phyloP scores from a whole-genome alignment of 2,113 vertebrate genomes.

The Stomatorhinus ivindoensis region DNA sequence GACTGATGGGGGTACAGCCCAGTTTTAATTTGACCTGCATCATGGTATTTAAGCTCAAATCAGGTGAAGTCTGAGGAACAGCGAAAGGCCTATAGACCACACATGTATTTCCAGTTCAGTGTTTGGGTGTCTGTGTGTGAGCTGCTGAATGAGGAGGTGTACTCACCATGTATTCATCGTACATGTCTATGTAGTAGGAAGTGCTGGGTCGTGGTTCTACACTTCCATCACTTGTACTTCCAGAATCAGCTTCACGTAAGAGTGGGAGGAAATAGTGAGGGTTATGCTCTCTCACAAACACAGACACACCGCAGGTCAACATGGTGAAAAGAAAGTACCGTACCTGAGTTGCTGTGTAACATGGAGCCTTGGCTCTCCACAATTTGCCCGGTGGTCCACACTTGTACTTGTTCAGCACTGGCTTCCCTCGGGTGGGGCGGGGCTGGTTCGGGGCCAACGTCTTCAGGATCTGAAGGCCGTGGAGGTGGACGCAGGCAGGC shows the following conservation, averaged over 20 bases:
- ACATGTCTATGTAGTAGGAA: slow-evolving; percentile 92
- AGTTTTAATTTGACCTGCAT: too few relatives aligned
- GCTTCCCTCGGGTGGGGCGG: slow-evolving; percentile 67
- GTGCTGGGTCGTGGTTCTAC: slow-evolving; percentile 76
- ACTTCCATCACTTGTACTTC: slow-evolving; percentile 54
- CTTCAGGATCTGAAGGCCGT: too few relatives aligned
- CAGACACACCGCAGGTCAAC: not conserved
- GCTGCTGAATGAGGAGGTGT: too few relatives aligned
- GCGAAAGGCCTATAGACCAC: too few relatives aligned
- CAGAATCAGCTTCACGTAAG: slow-evolving; percentile 27
- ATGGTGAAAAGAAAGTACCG: slow-evolving; percentile 5
- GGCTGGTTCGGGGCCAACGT: slow-evolving; percentile 68
- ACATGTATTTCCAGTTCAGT: too few relatives aligned
- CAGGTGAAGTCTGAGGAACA: too few relatives aligned
- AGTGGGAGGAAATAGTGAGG: too few relatives aligned
- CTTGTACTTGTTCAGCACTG: slow-evolving; percentile 31
- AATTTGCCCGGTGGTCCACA: slow-evolving; percentile 65
- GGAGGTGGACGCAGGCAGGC: too few relatives aligned
- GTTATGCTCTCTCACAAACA: not conserved
- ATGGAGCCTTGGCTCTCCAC: slow-evolving; percentile 89
- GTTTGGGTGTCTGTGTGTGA: too few relatives aligned
- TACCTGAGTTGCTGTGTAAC: slow-evolving; percentile 78
- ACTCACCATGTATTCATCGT: too few relatives aligned
- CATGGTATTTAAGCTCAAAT: too few relatives aligned
- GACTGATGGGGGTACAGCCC: too few relatives aligned